Base-by-base conservation (phyloP, 1,140 invertebrate genomes). In the Cydia strobilella region DNA sequence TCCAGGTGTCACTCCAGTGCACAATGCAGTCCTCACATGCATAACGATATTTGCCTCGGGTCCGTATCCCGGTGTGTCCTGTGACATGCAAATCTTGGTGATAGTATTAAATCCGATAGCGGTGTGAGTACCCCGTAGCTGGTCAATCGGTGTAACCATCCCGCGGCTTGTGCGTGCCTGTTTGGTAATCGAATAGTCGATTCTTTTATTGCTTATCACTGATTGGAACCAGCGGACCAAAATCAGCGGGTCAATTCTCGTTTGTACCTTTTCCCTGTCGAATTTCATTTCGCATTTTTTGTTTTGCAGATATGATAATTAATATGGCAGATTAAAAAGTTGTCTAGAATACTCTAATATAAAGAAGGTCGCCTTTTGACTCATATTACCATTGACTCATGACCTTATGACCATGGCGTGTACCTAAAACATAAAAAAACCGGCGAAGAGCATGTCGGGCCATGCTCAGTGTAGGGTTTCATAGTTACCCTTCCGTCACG, bases 61-160 rank as follows among this genome's bases (percentile, higher is more conserved):
- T 69, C 31, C 65, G 65, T 69, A 27, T 69, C 82, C 80, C 80
- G 83, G 81, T 84, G 81, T 77, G 78, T 83, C 83, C 89, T 91
- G 82, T 90, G 87, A 88, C 88, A 89, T 92, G 90, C 89, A 92
- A 92, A 92, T 92, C 86, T 90, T 86, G 84, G 79, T 90, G 86
- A 92, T 91, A 84, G 83, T 84, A 88, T 92, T 92, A 91, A 89
- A 90, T 88, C 87, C 80, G 79, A 79, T 82, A 85, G 77, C 84
- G 81, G 82, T 82, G 84, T 77, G 79, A 74, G 77, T 75, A 78
- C 84, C 75, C 83, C 83, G 83, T 86, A 84, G 82, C 79, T 74
- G 77, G 75, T 81, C 84, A 86, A 85, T 87, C 83, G 83, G 82
- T 89, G 89, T 91, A 91, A 90, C 85, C 82, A 86, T 82, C 78